A percentile compares a stretch with the other conserved stretches of the same genome.
phyloP scores from a whole-genome alignment of 2,113 vertebrate genomes.

The Podocnemis expansa region DNA sequence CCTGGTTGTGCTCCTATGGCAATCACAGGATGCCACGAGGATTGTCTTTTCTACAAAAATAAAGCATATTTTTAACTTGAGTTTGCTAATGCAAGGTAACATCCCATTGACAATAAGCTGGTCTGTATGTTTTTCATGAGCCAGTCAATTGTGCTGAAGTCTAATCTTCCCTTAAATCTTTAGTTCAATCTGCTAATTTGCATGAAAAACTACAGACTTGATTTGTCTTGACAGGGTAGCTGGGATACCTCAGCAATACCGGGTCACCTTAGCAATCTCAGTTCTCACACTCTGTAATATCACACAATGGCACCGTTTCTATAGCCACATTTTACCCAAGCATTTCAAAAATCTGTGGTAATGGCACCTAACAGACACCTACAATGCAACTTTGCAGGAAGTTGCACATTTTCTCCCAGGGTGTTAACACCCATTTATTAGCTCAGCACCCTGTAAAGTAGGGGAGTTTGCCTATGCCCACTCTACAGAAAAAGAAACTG shows the following conservation, averaged over 20 bases:
- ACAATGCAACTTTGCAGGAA: conserved; percentile 28
- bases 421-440: conserved; percentile 53
- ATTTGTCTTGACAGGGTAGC: background rate
- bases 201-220: background rate
- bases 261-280: background rate
- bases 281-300: background rate
- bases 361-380: background rate
- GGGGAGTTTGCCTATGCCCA: conserved; percentile 45
- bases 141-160: background rate
- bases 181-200: background rate
- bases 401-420: background rate
- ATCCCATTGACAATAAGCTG: background rate
- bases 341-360: background rate
- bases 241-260: no score
- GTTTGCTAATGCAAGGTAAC: background rate
- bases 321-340: background rate
- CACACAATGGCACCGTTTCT: background rate
- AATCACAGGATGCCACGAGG: background rate
- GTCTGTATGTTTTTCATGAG: background rate
- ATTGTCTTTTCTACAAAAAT: background rate
- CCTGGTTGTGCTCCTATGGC: background rate
- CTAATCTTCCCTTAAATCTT: background rate
- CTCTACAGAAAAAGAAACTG: background rate
- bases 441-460: conserved; percentile 47
- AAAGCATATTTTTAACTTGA: background rate